Base-by-base conservation (phyloP, 2,113 vertebrate species). In the Galbula dea region DNA sequence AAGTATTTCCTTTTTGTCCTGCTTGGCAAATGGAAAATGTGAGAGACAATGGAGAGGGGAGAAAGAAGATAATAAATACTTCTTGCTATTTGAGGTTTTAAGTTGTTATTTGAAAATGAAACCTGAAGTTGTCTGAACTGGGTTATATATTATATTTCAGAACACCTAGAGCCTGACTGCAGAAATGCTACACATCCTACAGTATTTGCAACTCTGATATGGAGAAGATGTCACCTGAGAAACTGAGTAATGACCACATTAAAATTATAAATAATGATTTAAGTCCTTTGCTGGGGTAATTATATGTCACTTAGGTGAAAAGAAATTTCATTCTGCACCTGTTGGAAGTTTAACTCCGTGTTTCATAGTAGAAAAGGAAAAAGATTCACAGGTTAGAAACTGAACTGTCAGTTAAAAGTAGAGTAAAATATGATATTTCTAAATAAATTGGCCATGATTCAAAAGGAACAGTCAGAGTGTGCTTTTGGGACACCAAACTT, bases 91-190 rank as follows among this genome's bases (percentile, higher is more conserved):
- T 89, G 86, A 93, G 72, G 59, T 73, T 83, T 79, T 90, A 91
- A 75, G 67, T 58, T 84, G 43, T 82, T 88, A 71, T 85, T 95
- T 90, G 63, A 80, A 91, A 95, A 81, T 6, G 49, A 58, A 94
- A 85, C 45, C 72, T 73, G 67, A 76, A 80, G 49, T 66, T 94
- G 88, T 76, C 71, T 90, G 88, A 93, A 73, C 76, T 90, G 79
- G 67, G 49, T 85, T 90, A 79, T 61, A 75, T 48, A 76, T 82
- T 72, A 45, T 30, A 52, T 76, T 88, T 68, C 43, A 66, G 79
- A 72, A 83, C 43, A 65, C 9, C 45, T 82, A 61, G 62, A 76
- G 15, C 65, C 89, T 82, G 77, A 71, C 61, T 74, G 57, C 45
- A 93, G 79, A 73, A 79, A 85, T 63, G 26, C 63, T 89, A 55